phyloP scores from a whole-genome alignment of 23 tunicate genomes.

The Ascidia mentula region DNA sequence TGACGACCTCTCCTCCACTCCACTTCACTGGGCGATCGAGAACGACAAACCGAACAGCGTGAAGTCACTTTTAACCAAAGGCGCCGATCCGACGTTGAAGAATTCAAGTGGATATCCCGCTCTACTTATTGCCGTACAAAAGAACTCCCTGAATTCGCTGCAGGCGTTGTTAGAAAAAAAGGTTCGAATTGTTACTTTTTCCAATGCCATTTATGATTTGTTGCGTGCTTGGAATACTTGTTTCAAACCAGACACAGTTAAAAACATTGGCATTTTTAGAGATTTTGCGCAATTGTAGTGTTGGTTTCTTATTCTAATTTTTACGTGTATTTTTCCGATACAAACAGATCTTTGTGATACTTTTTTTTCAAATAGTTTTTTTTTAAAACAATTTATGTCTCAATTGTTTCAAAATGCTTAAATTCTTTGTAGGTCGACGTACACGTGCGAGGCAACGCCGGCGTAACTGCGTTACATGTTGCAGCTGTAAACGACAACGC shows the following conservation, averaged over 20 bases:
- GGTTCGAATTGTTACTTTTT: too few relatives aligned
- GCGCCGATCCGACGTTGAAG: constrained; percentile 47
- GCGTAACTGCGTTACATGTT: constrained; percentile 60
- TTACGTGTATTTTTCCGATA: too few relatives aligned
- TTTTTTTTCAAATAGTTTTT: too few relatives aligned
- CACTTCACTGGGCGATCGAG: constrained; percentile 77
- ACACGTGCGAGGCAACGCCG: constrained; percentile 24
- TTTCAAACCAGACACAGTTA: too few relatives aligned
- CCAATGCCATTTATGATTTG: too few relatives aligned
- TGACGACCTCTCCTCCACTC: constrained; percentile 48
- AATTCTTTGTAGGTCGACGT: constrained; percentile 29
- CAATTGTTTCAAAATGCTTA: not conserved
- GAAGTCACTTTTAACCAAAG: constrained; percentile 34
- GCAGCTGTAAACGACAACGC: constrained; percentile 60
- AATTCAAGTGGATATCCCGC: constrained; percentile 59
- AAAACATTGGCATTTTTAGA: too few relatives aligned
- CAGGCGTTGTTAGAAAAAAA: constrained; percentile 50
- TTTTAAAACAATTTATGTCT: not conserved
- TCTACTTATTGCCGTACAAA: constrained; percentile 54
- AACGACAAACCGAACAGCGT: constrained; percentile 35
- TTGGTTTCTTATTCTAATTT: too few relatives aligned
- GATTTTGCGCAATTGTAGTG: too few relatives aligned
- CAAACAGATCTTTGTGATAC: too few relatives aligned
- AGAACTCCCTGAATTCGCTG: constrained; percentile 48
- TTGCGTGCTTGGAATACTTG: too few relatives aligned